Conservation (phyloP, 2,888 invertebrate genomes). For the Chrysolina oricalcia region DNA sequence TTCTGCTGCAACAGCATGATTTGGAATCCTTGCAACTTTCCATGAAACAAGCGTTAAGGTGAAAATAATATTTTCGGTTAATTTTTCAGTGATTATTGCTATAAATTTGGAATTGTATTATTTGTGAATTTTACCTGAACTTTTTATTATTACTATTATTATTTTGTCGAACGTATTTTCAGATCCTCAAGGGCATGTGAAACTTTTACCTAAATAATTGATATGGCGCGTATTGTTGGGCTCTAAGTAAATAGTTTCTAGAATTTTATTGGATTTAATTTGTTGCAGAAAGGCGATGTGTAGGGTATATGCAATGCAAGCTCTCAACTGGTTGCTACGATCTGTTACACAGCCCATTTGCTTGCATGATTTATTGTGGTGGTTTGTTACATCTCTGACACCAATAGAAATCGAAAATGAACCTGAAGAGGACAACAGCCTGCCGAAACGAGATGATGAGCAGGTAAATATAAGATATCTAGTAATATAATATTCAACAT, state of each 20-base stretch:
- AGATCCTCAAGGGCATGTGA: no score
- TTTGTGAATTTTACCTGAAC: no score
- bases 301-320: constrained; percentile 92
- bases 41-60: constrained; percentile 89
- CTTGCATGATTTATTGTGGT: constrained; percentile 97
- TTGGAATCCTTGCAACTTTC: constrained; percentile 87
- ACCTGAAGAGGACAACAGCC: constrained; percentile 74
- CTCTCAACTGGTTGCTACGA: constrained; percentile 94
- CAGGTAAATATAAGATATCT: constrained; percentile 58
- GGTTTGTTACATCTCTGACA: constrained; percentile 91
- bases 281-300: constrained; percentile 80
- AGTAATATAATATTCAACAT: no score
- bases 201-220: no score
- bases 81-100: not conserved
- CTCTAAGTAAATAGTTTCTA: no score
- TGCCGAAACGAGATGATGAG: constrained; percentile 69
- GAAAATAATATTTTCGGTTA: constrained; percentile 53
- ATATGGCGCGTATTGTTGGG: no score
- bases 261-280: no score
- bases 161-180: no score
- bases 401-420: constrained; percentile 74
- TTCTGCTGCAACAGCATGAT: constrained; percentile 90
- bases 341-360: constrained; percentile 93
- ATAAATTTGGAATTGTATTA: not conserved
- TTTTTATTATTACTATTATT: no score